A percentile compares a stretch with the other conserved stretches of the same genome.
These are phyloP conservation scores for Pachypanchax playfairii DNA, from an alignment of 2,113 vertebrate genomes.

Conservation along the genomic window DNA sequence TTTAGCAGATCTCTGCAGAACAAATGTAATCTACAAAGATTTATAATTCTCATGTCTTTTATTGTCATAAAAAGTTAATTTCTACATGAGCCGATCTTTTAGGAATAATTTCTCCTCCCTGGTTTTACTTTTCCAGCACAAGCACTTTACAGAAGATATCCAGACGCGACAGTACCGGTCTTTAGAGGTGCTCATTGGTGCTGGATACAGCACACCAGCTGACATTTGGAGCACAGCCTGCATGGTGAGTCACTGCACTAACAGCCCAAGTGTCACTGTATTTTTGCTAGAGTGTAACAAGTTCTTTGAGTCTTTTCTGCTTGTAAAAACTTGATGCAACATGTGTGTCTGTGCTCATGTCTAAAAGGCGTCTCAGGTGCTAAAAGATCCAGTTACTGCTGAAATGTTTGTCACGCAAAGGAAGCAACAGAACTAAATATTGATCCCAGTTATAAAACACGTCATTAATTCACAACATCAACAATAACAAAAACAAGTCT, in stretches of 20 bases:
- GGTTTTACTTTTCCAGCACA: constrained; percentile 79
- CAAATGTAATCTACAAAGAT: background rate
- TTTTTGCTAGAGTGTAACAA: background rate
- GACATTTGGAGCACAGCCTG: constrained; percentile 99
- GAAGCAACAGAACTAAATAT: background rate
- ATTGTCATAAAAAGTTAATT: background rate
- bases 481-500: too few species aligned
- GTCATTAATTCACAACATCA: too few species aligned
- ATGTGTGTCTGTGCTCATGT: too few species aligned
- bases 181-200: constrained; percentile 93
- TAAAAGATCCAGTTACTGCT: too few species aligned
- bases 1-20: background rate
- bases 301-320: too few species aligned
- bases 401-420: too few species aligned
- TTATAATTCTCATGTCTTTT: background rate
- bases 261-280: background rate
- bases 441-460: background rate
- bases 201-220: constrained; percentile 93
- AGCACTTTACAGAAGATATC: constrained; percentile 98
- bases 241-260: constrained; percentile 83
- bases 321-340: too few species aligned
- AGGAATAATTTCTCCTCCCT: background rate
- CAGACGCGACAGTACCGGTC: constrained; percentile 97
- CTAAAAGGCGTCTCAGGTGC: too few species aligned
- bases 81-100: background rate